Evolutionary conservation across 2,888 invertebrate genomes (phyloP).

Genomic region (Harmothoe impar): DNA sequence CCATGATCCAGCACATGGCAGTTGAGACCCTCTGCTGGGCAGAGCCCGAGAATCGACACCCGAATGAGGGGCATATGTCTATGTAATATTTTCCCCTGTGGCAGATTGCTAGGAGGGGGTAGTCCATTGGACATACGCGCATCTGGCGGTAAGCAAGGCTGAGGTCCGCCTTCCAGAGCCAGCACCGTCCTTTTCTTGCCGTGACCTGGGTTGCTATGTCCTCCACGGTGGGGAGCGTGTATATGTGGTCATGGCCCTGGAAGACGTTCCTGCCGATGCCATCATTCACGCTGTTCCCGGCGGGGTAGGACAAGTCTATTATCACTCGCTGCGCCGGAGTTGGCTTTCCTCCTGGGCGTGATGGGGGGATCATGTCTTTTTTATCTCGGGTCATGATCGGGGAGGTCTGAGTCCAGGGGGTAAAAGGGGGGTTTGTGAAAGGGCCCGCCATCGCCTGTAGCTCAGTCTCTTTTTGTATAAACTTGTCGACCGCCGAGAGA

Average conservation of each 20-base stretch:
- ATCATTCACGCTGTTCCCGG: too few species aligned
- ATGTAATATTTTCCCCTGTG: not conserved
- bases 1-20: not conserved
- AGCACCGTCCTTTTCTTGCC: not conserved
- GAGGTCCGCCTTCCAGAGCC: not conserved
- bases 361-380: not conserved
- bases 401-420: not conserved
- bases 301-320: too few species aligned
- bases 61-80: constrained; percentile 3
- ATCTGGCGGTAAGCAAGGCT: not conserved
- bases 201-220: not conserved
- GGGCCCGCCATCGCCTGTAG: not conserved
- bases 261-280: too few species aligned
- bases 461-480: not conserved
- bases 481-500: too few species aligned
- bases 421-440: not conserved
- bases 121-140: not conserved
- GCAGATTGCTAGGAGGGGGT: not conserved
- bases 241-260: too few species aligned
- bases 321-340: too few species aligned
- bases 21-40: not conserved
- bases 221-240: too few species aligned
- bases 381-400: not conserved
- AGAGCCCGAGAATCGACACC: not conserved
- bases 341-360: too few species aligned